Base-by-base conservation (phyloP, 2,888 invertebrate genomes). In the Crioceris asparagi region DNA sequence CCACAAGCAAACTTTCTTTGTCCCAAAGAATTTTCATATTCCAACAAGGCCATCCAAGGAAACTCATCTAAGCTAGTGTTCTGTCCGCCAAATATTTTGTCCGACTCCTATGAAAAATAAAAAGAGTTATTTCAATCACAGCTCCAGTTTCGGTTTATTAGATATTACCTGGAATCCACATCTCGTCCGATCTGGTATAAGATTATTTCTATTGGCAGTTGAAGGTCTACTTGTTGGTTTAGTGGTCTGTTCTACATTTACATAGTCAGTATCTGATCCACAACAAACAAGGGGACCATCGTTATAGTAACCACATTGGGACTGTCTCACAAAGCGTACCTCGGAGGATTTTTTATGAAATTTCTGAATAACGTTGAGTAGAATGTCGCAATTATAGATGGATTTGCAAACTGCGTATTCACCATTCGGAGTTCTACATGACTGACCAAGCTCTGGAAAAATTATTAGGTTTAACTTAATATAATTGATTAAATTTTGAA, bases 281-380 rank as follows among this genome's bases (percentile, higher is more conserved):
- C 76, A 76, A 54, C 76, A 76, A 8, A 33, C 47, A 19, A 47
- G n/a, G 4, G 44, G 43, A 8, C 25, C 36, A 8, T 25, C 36
- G 14, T 60, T 59, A 1, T 64, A 59, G 46, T 71, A 72, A 1
- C 74, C 74, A 45, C 75, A 75, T 40, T 71, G 70, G 0, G 75
- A 73, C 40, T 61, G 55, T 30, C 65, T 62, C 16, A 76, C 54
- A 47, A 67, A 73, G 15, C 27, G 27, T 12, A 27, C 14, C 15
- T n/a, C n/a, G n/a, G n/a, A n/a, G n/a, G n/a, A n/a, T n/a, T n/a
- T n/a, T 14, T 48, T 43, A 4, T 56, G 29, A 38, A 54, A 55
- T n/a, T 52, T 44, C 2, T 47, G 38, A 38, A 68, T 51, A 0
- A 66, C 69, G 3, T 56, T 36, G 12, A 68, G 43, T 1, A 75